phyloP scores from a whole-genome alignment of 2,888 invertebrate genomes.

The Torymus texanus region DNA sequence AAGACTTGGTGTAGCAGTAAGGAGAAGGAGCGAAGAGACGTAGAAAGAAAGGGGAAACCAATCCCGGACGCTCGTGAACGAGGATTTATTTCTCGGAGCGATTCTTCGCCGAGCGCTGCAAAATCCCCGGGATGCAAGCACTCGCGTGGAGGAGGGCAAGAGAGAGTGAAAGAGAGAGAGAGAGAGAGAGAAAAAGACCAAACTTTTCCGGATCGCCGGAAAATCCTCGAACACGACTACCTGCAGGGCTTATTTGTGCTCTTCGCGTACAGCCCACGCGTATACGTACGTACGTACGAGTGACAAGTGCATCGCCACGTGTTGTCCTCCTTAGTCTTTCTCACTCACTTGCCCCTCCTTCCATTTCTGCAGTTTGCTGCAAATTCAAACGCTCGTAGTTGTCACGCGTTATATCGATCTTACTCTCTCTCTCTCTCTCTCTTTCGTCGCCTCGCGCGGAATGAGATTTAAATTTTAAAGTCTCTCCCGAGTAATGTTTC shows the following conservation, averaged over 20 bases:
- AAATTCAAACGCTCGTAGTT: constrained; percentile 8
- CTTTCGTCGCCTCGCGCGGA: constrained; percentile 31
- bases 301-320: constrained; percentile 20
- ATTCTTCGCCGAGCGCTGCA: constrained; percentile 44
- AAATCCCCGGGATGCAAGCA: constrained; percentile 27
- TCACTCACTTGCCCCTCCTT: not conserved
- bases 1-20: too few relatives aligned
- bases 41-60: constrained; percentile 39
- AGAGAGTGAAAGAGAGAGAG: too few relatives aligned
- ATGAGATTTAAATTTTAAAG: constrained; percentile 66
- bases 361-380: not conserved
- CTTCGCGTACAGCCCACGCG: not conserved
- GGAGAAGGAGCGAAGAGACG: not conserved
- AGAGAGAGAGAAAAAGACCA: constrained; percentile 30
- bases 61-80: constrained; percentile 55
- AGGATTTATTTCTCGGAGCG: constrained; percentile 56
- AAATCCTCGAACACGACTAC: constrained; percentile 47
- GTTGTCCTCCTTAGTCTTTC: not conserved
- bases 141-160: not conserved
- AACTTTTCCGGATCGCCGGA: constrained; percentile 41
- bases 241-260: constrained; percentile 44
- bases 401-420: constrained; percentile 1
- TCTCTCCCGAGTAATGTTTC: constrained; percentile 51
- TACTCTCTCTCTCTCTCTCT: too few relatives aligned
- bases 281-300: not conserved